Percentiles rank a stretch among this genome's conserved stretches.
Conservation (phyloP, 1,140 invertebrate species). For the Drosophila ogumai region DNA sequence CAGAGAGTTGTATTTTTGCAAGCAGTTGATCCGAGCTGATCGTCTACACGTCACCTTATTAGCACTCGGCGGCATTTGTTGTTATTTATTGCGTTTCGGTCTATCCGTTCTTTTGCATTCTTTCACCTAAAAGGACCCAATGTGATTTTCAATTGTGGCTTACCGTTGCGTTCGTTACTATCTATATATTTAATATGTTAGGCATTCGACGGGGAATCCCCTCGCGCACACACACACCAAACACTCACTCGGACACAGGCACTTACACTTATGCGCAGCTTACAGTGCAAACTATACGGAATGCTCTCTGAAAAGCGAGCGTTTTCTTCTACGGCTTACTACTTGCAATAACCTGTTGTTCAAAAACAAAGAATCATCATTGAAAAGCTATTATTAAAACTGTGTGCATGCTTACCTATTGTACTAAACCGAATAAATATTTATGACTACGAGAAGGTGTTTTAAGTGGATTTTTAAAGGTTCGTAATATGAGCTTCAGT, state of each 20-base stretch:
- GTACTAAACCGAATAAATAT: slow-evolving; percentile 71
- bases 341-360: slow-evolving; percentile 63
- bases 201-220: slow-evolving; percentile 21
- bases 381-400: slow-evolving; percentile 54
- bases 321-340: slow-evolving; percentile 55
- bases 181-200: slow-evolving; percentile 62
- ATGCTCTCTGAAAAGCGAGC: slow-evolving; percentile 13
- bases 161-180: slow-evolving; percentile 66
- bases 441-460: slow-evolving; percentile 42
- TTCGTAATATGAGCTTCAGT: neutral
- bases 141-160: slow-evolving; percentile 80
- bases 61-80: slow-evolving; percentile 48
- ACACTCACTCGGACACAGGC: slow-evolving; percentile 17
- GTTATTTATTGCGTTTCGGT: slow-evolving; percentile 40
- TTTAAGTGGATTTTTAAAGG: neutral
- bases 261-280: slow-evolving; percentile 44
- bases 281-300: slow-evolving; percentile 37
- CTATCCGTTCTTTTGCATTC: slow-evolving; percentile 44
- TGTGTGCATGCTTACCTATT: slow-evolving; percentile 71
- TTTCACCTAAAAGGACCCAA: slow-evolving; percentile 50
- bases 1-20: slow-evolving; percentile 66
- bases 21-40: slow-evolving; percentile 35
- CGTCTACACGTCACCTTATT: slow-evolving; percentile 23
- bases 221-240: slow-evolving; percentile 18
- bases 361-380: slow-evolving; percentile 40